phyloP scores from a whole-genome alignment of 2,113 vertebrate genomes.

The Gorsachius goisagi region DNA sequence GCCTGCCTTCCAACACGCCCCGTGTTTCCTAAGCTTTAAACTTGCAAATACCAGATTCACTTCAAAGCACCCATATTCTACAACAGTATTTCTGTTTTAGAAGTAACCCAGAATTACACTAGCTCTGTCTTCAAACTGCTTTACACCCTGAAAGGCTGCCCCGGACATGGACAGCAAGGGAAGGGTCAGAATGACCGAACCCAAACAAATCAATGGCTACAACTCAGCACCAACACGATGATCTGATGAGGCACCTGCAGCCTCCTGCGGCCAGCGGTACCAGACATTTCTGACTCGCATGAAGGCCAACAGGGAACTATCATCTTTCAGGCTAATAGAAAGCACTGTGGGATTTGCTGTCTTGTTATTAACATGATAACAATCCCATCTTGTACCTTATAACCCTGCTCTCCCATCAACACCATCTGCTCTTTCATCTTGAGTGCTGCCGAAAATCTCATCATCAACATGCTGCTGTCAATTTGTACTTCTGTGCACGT shows the following conservation, averaged over 20 bases:
- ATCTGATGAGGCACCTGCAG: background rate
- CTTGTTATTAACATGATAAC: constrained; percentile 36
- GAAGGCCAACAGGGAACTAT: background rate
- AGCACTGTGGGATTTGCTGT: constrained; percentile 32
- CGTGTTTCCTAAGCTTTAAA: background rate
- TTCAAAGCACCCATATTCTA: background rate
- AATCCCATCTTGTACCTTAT: constrained; percentile 24
- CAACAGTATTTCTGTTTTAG: background rate
- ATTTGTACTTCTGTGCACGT: background rate
- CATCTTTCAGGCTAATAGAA: background rate
- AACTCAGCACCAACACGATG: background rate
- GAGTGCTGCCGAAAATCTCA: constrained; percentile 1
- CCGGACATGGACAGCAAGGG: background rate
- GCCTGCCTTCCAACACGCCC: background rate
- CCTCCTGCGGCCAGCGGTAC: background rate
- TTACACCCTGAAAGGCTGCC: background rate
- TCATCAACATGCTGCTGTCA: constrained; percentile 13
- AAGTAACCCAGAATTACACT: background rate
- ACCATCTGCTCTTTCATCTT: constrained; percentile 60
- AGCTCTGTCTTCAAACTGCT: background rate
- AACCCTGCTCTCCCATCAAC: constrained; percentile 21
- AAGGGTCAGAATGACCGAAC: background rate
- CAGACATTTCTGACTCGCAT: background rate
- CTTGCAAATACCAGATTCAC: background rate
- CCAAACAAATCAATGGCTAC: background rate